Evolutionary conservation across 2,797 vertebrate genomes (phyloP).

Genomic region (Catharus ustulatus): DNA sequence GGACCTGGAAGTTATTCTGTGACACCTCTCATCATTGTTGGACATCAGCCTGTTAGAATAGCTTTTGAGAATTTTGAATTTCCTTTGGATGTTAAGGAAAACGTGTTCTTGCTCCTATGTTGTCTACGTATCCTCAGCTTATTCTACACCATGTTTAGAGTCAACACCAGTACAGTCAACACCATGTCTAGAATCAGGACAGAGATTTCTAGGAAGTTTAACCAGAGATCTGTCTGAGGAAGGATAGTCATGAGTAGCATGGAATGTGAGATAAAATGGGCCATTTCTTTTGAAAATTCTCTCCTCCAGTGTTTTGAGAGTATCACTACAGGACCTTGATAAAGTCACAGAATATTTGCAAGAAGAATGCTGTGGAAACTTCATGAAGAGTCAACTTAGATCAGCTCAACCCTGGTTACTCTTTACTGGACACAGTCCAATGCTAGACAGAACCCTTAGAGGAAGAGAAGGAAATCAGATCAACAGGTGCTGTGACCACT

Average conservation of each 20-base stretch:
- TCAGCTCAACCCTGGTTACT: background rate
- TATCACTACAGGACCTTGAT: background rate
- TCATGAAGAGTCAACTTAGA: background rate
- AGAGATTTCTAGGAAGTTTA: background rate
- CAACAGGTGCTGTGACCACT: background rate
- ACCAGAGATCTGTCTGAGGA: background rate
- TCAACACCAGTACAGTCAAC: background rate
- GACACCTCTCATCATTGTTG: background rate
- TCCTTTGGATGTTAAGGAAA: background rate
- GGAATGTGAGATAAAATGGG: background rate
- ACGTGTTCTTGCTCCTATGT: background rate
- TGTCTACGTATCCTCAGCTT: accelerated
- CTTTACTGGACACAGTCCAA: background rate
- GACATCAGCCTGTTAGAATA: background rate
- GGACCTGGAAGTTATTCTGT: background rate
- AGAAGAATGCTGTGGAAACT: background rate
- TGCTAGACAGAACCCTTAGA: background rate
- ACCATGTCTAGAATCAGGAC: background rate
- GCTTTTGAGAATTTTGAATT: background rate
- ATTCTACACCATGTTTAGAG: background rate
- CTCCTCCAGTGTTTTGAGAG: background rate
- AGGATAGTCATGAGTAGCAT: background rate
- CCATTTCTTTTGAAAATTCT: background rate
- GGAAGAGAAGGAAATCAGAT: background rate
- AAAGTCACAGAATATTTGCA: background rate